Evolutionary conservation across 1,140 invertebrate species (phyloP), one percentile per base, ranked within the genome.

Genomic region (Spodoptera litura): DNA sequence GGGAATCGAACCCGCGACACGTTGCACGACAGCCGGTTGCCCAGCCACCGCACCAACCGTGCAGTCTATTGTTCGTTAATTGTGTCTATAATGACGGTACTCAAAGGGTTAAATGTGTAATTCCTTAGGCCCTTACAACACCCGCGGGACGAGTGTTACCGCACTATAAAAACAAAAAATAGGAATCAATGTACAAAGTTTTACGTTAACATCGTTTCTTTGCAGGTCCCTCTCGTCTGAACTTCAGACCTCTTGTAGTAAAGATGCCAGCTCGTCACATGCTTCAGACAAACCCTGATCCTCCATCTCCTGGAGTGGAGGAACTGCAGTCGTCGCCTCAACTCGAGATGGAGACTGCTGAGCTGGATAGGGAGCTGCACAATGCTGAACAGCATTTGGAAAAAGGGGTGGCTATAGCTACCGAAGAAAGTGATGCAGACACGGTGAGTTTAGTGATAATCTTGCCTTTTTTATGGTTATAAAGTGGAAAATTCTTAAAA

Each of bases 401-500:
- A 6, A 87, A 85, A 72, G 90, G 84, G 52, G 84, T 89, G 5
- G 86, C 89, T 6, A 92, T 93, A 11, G 93, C 91, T 13, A 86
- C 85, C 8, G 89, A 90, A 73, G 93, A 94, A 76, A 94, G 89
- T 77, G 93, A 94, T 74, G 87, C 80, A 35, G 91, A 93, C 15
- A 88, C 87, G 86, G 91, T 94, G 80, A 89, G 90, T 86, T 56
- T 31, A 31, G 31, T 31, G 31, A 13, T 59, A 78, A 3, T 9
- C 10, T 10, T 55, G 4, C n/a, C 44, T 56, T 20, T 20, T 20
- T 20, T 20, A 20, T 20, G 20, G 20, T 20, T 20, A 20, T 20
- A 1, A 20, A 20, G 20, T 27, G 2, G 20, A n/a, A 15, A 70
- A 66, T 25, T 20, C 20, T 20, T 20, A 20, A 20, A 1, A 1